Percentiles rank a stretch among this genome's conserved stretches.
These are phyloP conservation scores for Serinus canaria DNA, from an alignment of 2,113 vertebrate species.

Conservation along the genomic window DNA sequence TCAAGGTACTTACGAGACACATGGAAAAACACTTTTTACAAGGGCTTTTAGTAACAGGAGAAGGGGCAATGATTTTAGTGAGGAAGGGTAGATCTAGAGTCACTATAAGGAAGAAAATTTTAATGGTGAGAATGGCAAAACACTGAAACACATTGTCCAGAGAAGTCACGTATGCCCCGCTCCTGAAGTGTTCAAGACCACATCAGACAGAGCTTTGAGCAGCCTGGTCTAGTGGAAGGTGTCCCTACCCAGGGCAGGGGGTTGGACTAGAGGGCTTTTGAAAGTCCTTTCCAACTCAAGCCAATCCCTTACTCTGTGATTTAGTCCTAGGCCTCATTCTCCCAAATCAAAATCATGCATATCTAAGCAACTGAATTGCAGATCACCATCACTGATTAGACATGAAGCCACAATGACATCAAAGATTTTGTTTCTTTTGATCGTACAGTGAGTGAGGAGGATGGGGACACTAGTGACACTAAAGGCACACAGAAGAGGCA, in stretches of 20 bases:
- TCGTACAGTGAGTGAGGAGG: not conserved
- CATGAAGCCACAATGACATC: not conserved
- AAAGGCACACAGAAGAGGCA: not conserved
- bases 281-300: not conserved
- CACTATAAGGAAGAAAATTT: not conserved
- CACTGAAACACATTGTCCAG: not conserved
- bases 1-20: not conserved
- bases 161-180: not conserved
- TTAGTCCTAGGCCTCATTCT: not conserved
- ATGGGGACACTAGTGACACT: not conserved
- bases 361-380: not conserved
- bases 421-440: not conserved
- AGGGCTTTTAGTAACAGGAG: not conserved
- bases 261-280: not conserved
- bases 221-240: not conserved
- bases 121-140: not conserved
- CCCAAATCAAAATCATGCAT: not conserved
- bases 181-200: not conserved
- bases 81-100: not conserved
- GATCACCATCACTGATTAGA: not conserved
- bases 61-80: not conserved
- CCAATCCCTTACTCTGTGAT: not conserved
- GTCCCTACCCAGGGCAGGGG: fast-evolving
- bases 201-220: not conserved
- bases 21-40: not conserved